phyloP scores from a whole-genome alignment of 2,797 vertebrate genomes.

The Phataginus tricuspis region DNA sequence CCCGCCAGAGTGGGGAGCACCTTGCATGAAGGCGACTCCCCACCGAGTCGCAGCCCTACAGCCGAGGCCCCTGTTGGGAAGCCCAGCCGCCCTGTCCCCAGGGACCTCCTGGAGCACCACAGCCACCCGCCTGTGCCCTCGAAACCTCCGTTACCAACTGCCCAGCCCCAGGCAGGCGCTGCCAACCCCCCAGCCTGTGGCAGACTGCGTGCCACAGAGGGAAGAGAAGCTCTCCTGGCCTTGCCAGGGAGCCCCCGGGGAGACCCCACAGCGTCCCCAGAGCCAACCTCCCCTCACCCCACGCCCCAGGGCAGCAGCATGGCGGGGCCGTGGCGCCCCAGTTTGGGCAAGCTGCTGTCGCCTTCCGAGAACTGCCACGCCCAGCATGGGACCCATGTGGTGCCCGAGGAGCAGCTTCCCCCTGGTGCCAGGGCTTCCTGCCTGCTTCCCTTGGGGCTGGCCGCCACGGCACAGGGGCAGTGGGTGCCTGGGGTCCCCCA shows the following conservation, averaged over 20 bases:
- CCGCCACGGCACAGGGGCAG: background rate
- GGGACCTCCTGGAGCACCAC: too few species aligned
- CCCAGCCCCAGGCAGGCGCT: too few species aligned
- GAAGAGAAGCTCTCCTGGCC: too few species aligned
- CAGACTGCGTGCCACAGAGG: too few species aligned
- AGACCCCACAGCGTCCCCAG: fast-evolving
- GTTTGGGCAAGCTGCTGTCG: fast-evolving
- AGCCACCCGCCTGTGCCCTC: too few species aligned
- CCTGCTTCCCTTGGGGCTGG: fast-evolving
- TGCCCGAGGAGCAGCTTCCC: background rate
- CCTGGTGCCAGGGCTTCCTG: fast-evolving
- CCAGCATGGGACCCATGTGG: fast-evolving
- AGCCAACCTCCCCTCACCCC: background rate
- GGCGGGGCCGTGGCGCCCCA: fast-evolving
- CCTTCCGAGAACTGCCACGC: background rate
- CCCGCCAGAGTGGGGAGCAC: background rate
- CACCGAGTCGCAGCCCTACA: fast-evolving
- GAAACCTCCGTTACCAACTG: too few species aligned
- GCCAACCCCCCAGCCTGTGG: too few species aligned
- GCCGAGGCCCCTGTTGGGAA: background rate
- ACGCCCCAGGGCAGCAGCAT: fast-evolving
- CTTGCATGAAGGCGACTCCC: background rate
- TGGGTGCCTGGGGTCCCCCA: fast-evolving
- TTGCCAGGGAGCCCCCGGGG: fast-evolving
- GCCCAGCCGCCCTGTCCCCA: too few species aligned